A percentile compares a stretch with the other conserved stretches of the same genome.
These are phyloP conservation scores for Hypena proboscidalis DNA, from an alignment of 2,888 invertebrate genomes.

Conservation along the genomic window DNA sequence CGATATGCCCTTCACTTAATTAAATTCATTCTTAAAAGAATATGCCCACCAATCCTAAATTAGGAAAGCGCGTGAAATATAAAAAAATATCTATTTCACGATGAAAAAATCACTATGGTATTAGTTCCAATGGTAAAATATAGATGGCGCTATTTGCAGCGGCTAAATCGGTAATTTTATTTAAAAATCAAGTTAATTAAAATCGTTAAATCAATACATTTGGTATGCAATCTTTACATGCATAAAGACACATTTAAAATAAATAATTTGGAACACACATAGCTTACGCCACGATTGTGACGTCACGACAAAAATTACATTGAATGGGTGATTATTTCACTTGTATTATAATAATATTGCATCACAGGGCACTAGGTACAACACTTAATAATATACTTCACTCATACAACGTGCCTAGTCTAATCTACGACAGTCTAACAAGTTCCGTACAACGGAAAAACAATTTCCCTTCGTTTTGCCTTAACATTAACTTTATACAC, in stretches of 20 bases:
- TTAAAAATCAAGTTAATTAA: conserved; percentile 2
- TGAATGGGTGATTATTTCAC: no score
- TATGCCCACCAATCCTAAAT: no score
- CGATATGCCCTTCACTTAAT: conserved; percentile 51
- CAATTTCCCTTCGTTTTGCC: conserved; percentile 68
- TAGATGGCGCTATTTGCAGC: conserved; percentile 24
- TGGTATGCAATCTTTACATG: conserved; percentile 14
- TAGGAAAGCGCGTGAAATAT: no score
- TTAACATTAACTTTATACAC: conserved; percentile 75
- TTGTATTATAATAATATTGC: no score
- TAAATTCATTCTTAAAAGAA: conserved; percentile 2
- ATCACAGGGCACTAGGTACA: conserved; percentile 57
- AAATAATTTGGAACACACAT: conserved; percentile 9
- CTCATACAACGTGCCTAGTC: conserved; percentile 76
- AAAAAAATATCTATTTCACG: no score
- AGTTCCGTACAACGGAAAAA: conserved; percentile 84
- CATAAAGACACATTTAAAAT: conserved; percentile 14
- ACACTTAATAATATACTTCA: conserved; percentile 62
- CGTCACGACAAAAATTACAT: not conserved
- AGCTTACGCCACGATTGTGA: conserved; percentile 8
- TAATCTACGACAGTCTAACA: conserved; percentile 83
- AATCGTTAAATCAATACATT: conserved; percentile 18
- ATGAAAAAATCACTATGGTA: not conserved
- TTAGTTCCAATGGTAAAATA: conserved; percentile 5
- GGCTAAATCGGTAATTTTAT: not conserved